A percentile compares a stretch with the other conserved stretches of the same genome.
Conservation (phyloP, 2,888 invertebrate genomes). For the Cantharis nigra region DNA sequence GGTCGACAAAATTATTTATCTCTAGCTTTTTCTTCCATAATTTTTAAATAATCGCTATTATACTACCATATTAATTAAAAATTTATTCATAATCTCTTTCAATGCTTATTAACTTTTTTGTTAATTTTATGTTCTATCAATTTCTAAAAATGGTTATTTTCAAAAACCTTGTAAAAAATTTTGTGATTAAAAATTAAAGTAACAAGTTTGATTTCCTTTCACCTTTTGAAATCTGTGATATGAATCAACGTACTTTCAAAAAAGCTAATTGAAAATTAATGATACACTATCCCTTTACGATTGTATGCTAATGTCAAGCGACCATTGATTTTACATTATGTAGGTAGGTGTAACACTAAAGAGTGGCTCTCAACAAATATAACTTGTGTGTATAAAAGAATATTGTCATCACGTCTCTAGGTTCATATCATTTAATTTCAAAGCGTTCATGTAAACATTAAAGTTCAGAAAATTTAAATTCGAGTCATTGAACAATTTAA, state of each 20-base stretch:
- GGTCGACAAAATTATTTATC: background rate
- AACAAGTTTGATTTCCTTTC: background rate
- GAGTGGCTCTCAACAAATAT: slow-evolving; percentile 19
- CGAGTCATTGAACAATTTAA: background rate
- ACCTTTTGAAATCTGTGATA: background rate
- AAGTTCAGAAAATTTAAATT: background rate
- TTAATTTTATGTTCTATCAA: no score
- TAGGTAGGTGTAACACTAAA: slow-evolving; percentile 18
- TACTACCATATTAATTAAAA: no score
- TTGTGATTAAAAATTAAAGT: background rate
- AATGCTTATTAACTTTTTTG: no score
- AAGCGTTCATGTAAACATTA: slow-evolving; percentile 16
- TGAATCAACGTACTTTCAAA: background rate
- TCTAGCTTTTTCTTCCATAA: background rate
- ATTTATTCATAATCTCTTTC: no score
- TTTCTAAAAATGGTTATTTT: no score
- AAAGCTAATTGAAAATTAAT: slow-evolving; percentile 8
- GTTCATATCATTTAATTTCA: slow-evolving; percentile 22
- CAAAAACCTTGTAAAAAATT: background rate
- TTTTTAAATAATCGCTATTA: background rate
- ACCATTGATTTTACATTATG: slow-evolving; percentile 27
- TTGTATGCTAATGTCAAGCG: slow-evolving; percentile 19
- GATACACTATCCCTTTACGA: slow-evolving; percentile 7
- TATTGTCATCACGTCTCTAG: slow-evolving; percentile 20
- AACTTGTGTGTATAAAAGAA: slow-evolving; percentile 7